phyloP scores from a whole-genome alignment of 2,113 vertebrate species.

The Brachypteracias leptosomus region DNA sequence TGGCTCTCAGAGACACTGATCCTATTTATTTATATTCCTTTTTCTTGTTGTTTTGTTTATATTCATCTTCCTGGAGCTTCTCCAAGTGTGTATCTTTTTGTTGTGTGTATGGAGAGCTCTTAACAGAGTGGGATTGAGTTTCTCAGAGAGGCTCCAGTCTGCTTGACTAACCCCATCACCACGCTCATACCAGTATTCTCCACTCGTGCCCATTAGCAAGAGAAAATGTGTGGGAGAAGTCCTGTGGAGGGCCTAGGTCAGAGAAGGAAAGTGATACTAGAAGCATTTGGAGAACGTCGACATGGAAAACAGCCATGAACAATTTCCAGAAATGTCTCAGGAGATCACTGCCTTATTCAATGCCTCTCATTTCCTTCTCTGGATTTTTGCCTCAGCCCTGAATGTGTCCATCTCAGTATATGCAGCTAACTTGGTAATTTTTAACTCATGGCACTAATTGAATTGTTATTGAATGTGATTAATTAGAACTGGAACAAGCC shows the following conservation, averaged over 20 bases:
- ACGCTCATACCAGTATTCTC: background rate
- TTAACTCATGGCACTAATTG: slow-evolving; percentile 54
- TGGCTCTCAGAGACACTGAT: background rate
- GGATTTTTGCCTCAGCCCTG: slow-evolving; percentile 10
- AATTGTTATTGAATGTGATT: slow-evolving; percentile 57
- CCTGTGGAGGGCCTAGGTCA: background rate
- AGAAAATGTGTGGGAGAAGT: background rate
- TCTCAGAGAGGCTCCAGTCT: background rate
- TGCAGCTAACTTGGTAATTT: slow-evolving; percentile 48
- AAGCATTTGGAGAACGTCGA: background rate
- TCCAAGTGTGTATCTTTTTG: background rate
- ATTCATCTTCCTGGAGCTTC: background rate
- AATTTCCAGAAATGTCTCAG: slow-evolving; percentile 37
- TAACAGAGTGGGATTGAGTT: background rate
- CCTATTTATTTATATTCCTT: background rate
- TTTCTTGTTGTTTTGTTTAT: background rate
- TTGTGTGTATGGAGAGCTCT: background rate
- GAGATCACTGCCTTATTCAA: slow-evolving; percentile 12
- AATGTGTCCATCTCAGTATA: background rate
- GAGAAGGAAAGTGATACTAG: background rate
- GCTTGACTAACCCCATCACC: background rate
- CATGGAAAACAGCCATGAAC: slow-evolving; percentile 4
- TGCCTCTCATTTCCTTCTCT: slow-evolving; percentile 7
- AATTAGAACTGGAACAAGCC: slow-evolving; percentile 41
- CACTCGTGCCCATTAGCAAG: background rate